A percentile compares a stretch with the other conserved stretches of the same genome.
Evolutionary conservation across 2,113 vertebrate species (phyloP).

Genomic region (Apaloderma vittatum): DNA sequence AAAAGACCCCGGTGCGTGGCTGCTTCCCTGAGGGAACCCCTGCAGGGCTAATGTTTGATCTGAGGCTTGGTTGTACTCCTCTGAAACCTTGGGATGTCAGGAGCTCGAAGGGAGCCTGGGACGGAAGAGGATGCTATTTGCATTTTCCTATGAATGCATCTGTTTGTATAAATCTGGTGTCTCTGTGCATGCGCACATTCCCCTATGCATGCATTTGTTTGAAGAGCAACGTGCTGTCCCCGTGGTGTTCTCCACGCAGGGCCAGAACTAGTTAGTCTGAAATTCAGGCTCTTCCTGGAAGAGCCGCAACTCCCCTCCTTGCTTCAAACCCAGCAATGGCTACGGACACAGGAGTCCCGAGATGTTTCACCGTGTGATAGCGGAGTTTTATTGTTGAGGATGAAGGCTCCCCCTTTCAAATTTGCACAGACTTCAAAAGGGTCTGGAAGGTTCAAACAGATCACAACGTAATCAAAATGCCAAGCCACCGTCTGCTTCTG

Average conservation of each 20-base stretch:
- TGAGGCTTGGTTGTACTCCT: constrained; percentile 69
- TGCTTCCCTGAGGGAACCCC: constrained; percentile 73
- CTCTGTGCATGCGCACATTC: constrained; percentile 51
- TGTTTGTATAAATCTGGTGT: constrained; percentile 68
- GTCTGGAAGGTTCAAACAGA: constrained; percentile 73
- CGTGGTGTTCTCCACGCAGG: neutral
- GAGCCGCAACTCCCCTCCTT: neutral
- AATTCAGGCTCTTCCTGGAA: constrained; percentile 39
- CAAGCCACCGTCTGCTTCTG: constrained; percentile 64
- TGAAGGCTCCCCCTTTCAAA: constrained; percentile 59
- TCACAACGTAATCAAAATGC: constrained; percentile 70
- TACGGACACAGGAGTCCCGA: neutral
- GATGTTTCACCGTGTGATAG: neutral
- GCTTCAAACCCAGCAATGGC: neutral
- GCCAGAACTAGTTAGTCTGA: constrained; percentile 46
- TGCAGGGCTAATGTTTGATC: constrained; percentile 76
- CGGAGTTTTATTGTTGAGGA: constrained; percentile 37
- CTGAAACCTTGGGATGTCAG: constrained; percentile 74
- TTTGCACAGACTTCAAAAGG: constrained; percentile 71
- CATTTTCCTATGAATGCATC: constrained; percentile 70
- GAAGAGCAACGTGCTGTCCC: constrained; percentile 45
- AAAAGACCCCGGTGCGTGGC: constrained; percentile 49
- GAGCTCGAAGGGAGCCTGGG: constrained; percentile 54
- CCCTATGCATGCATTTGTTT: constrained; percentile 26
- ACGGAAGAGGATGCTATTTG: constrained; percentile 63